A percentile compares a stretch with the other conserved stretches of the same genome.
Conservation (phyloP, 2,113 vertebrate species). For the Percopsis transmontana region DNA sequence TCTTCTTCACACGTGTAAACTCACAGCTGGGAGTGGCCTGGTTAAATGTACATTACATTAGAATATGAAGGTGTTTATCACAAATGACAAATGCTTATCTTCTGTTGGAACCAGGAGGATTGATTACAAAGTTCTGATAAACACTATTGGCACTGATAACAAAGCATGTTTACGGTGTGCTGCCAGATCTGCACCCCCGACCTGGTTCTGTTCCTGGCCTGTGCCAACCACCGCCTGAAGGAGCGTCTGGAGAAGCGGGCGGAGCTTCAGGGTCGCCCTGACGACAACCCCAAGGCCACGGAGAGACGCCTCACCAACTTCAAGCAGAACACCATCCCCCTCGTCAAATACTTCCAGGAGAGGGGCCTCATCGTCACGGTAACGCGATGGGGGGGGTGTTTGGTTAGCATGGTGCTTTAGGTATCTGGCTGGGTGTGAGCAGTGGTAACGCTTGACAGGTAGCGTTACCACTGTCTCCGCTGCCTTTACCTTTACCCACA, state of each 20-base stretch:
- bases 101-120: too few species aligned
- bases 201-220: constrained; percentile 94
- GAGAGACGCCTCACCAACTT: constrained; percentile 94
- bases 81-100: too few species aligned
- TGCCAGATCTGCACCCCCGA: constrained; percentile 94
- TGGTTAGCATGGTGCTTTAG: background rate
- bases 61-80: too few species aligned
- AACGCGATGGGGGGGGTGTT: constrained; percentile 55
- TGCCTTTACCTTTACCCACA: too few species aligned
- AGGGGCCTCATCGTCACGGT: constrained; percentile 93
- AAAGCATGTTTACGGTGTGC: background rate
- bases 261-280: constrained; percentile 92
- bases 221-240: constrained; percentile 90
- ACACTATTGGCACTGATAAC: too few species aligned
- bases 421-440: background rate
- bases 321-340: constrained; percentile 91
- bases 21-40: too few species aligned
- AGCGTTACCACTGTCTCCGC: too few species aligned
- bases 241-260: constrained; percentile 91
- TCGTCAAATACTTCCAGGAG: constrained; percentile 98
- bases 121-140: too few species aligned
- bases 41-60: too few species aligned
- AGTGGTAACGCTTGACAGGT: too few species aligned
- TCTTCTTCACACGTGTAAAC: too few species aligned
- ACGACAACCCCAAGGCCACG: constrained; percentile 96